Evolutionary conservation across 37 sponge, comb jelly and placozoan species (phyloP).

Genomic region (Hexactinellida sp.): DNA sequence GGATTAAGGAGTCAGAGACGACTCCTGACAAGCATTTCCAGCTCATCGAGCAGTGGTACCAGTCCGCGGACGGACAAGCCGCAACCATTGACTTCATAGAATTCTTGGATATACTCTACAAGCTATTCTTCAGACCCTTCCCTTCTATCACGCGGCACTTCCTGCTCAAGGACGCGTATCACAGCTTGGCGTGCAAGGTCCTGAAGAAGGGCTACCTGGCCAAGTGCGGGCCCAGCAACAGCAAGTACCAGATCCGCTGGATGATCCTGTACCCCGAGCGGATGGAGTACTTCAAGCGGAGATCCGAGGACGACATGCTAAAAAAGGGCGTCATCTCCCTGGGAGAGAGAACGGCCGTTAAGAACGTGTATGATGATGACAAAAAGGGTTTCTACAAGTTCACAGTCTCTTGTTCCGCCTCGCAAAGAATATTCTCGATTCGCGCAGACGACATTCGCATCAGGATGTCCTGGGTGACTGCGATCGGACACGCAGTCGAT

Average conservation of each 20-base stretch:
- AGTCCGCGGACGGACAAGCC: neutral
- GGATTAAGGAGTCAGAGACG: neutral
- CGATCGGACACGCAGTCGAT: neutral
- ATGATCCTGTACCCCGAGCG: neutral
- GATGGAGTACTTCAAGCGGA: neutral
- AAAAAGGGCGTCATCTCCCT: neutral
- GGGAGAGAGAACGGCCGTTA: neutral
- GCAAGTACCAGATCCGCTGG: neutral
- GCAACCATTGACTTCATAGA: neutral
- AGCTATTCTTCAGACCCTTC: neutral
- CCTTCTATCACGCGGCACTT: neutral
- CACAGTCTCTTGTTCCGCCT: neutral
- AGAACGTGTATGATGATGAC: neutral
- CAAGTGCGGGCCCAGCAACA: neutral
- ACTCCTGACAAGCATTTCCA: neutral
- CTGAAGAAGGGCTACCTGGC: conserved; percentile 4
- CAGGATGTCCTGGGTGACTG: neutral
- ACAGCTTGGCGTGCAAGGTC: neutral
- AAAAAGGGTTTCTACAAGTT: neutral
- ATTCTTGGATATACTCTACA: neutral
- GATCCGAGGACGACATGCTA: neutral
- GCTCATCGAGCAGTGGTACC: neutral
- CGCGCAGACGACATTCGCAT: neutral
- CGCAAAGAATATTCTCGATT: neutral
- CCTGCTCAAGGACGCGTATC: neutral